Conservation (phyloP, 1,140 invertebrate genomes). For the Drosophila miranda region DNA sequence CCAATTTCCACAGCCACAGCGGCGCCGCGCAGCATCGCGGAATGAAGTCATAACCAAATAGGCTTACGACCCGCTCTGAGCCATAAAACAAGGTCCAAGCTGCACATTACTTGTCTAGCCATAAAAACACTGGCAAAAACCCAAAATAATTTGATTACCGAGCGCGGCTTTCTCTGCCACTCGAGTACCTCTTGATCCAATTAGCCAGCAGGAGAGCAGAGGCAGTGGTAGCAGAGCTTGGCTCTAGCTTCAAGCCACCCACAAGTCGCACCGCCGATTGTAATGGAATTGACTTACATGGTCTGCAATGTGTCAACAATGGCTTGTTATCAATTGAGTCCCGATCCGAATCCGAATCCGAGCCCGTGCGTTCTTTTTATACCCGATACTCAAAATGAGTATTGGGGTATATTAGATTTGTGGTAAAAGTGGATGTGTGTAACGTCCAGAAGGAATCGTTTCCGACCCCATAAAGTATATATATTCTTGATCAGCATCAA, state of each 20-base stretch:
- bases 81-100: conserved; percentile 47
- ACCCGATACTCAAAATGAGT: no score
- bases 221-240: not conserved
- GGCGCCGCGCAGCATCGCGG: conserved; percentile 31
- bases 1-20: not conserved
- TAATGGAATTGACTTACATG: conserved; percentile 67
- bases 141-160: conserved; percentile 52
- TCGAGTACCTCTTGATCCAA: conserved; percentile 35
- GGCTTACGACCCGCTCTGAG: conserved; percentile 38
- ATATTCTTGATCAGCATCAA: no score
- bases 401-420: no score
- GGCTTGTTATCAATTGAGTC: conserved; percentile 66
- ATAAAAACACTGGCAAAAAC: conserved; percentile 38
- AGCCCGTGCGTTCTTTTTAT: no score
- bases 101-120: conserved; percentile 29
- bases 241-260: conserved; percentile 42
- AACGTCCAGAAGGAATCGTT: no score
- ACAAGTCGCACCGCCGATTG: conserved; percentile 38
- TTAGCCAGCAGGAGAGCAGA: conserved; percentile 23
- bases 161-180: conserved; percentile 29
- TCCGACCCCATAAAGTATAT: no score
- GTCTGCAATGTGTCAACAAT: conserved; percentile 79
- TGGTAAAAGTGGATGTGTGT: no score
- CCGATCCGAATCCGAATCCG: conserved; percentile 9
- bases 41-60: conserved; percentile 80